Evolutionary conservation across 2,113 vertebrate genomes (phyloP).

Genomic region (Hippocampus mohnikei): DNA sequence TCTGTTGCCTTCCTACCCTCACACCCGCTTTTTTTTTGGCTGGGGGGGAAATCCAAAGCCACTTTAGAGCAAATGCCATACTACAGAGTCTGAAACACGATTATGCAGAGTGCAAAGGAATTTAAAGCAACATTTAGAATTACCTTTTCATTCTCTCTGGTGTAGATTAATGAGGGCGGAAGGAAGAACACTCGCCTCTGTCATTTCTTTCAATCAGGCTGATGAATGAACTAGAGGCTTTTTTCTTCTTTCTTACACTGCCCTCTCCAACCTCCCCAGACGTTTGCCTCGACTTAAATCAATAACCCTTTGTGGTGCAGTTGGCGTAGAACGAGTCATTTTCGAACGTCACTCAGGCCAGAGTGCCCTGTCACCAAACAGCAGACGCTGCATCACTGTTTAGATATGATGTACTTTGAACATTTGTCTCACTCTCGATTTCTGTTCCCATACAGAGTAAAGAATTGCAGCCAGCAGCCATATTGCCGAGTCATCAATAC

Average conservation of each 20-base stretch:
- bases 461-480: constrained; percentile 12
- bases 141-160: background rate
- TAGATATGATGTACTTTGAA: constrained; percentile 7
- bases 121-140: background rate
- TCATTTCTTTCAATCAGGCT: constrained; percentile 3
- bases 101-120: background rate
- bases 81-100: background rate
- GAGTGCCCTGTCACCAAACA: background rate
- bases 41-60: background rate
- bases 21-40: background rate
- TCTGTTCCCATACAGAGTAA: background rate
- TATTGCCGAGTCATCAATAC: constrained; percentile 31
- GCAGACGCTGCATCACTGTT: background rate
- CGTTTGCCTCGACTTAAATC: constrained; percentile 19
- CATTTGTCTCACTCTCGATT: constrained; percentile 1
- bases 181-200: background rate
- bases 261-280: constrained; percentile 1
- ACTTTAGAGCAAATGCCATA: background rate
- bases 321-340: constrained; percentile 4
- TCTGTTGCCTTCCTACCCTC: too few species aligned
- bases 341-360: background rate
- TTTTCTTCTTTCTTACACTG: background rate
- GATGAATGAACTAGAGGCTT: constrained; percentile 8
- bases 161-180: background rate
- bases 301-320: background rate